Conservation (phyloP, 2,888 invertebrate species). For the Pristionchus exspectatus region DNA sequence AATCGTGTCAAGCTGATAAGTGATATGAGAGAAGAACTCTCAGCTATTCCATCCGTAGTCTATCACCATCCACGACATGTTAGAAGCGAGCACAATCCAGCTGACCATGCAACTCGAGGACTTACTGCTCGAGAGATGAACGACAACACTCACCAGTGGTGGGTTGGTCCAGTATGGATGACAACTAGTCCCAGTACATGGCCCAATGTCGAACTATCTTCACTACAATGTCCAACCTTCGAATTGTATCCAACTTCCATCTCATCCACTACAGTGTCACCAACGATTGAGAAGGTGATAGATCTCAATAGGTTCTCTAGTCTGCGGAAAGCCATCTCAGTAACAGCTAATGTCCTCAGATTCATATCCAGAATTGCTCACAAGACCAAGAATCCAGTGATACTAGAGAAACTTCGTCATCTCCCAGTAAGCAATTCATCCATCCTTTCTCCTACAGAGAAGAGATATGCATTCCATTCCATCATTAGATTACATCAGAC, state of each 20-base stretch:
- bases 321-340: neutral
- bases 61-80: neutral
- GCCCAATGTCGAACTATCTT: neutral
- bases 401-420: neutral
- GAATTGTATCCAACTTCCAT: neutral
- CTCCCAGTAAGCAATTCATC: neutral
- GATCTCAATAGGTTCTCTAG: neutral
- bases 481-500: neutral
- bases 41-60: neutral
- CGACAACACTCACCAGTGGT: constrained; percentile 12
- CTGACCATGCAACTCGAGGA: constrained; percentile 7
- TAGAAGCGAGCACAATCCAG: constrained; percentile 6
- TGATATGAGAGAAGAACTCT: neutral
- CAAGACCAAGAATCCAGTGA: neutral
- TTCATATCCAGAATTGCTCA: neutral
- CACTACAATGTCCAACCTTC: neutral
- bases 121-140: neutral
- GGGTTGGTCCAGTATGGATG: neutral
- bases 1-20: neutral
- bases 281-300: neutral
- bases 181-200: neutral
- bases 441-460: neutral
- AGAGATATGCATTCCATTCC: neutral
- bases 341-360: neutral
- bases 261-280: neutral